Conservation (phyloP, 2,113 vertebrate genomes). For the Gobio gobio region DNA sequence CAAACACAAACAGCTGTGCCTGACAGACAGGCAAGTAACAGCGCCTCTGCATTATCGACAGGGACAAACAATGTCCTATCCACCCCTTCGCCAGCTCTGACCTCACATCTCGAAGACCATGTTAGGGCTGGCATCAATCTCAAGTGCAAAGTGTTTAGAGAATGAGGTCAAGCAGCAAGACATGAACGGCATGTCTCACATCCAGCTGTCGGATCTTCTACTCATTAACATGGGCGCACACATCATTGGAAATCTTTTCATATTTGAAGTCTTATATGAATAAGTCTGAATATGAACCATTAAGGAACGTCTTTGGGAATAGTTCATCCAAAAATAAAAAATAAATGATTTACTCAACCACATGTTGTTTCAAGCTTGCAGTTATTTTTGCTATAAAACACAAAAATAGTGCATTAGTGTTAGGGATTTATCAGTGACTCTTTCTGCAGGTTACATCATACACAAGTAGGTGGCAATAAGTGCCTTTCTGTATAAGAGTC, state of each 20-base stretch:
- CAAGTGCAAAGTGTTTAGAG: slow-evolving; percentile 17
- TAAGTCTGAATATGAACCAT: background rate
- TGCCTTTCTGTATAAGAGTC: background rate
- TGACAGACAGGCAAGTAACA: slow-evolving; percentile 5
- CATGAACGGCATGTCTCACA: background rate
- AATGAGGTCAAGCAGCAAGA: slow-evolving; percentile 20
- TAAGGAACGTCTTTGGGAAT: background rate
- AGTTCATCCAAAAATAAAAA: background rate
- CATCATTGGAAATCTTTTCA: background rate
- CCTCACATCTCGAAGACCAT: slow-evolving; percentile 36
- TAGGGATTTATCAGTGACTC: background rate
- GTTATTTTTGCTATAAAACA: background rate
- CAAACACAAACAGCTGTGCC: slow-evolving; percentile 6
- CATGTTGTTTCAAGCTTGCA: background rate
- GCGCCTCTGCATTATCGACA: background rate
- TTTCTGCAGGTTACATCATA: background rate
- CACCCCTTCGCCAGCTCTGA: slow-evolving; percentile 8
- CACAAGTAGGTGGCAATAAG: background rate
- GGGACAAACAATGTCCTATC: slow-evolving; percentile 24
- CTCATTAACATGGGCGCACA: background rate
- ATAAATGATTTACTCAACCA: background rate
- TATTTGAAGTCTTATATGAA: background rate
- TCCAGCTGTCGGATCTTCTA: slow-evolving; percentile 10
- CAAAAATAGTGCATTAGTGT: background rate
- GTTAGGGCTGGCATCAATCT: slow-evolving; percentile 3